These are phyloP conservation scores for Bursaphelenchus mucronatus DNA, from an alignment of 1,140 invertebrate genomes.

Conservation along the genomic window DNA sequence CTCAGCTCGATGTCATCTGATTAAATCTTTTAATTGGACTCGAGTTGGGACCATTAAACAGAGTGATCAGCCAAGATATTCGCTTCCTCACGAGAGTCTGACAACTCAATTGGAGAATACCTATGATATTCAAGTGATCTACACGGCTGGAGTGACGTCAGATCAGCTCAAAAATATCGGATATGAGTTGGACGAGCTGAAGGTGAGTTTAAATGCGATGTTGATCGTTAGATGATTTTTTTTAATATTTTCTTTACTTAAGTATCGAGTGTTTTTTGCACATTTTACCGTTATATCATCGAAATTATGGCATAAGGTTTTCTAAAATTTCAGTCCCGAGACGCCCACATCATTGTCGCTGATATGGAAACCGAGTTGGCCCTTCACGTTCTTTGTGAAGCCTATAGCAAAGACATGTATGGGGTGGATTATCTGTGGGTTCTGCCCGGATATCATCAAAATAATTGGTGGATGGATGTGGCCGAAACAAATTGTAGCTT, in stretches of 20 bases:
- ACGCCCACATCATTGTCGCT: slow-evolving; percentile 88
- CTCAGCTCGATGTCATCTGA: slow-evolving; percentile 77
- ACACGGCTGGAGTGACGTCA: slow-evolving; percentile 81
- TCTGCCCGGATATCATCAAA: slow-evolving; percentile 75
- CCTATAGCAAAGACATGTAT: slow-evolving; percentile 69
- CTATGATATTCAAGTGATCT: slow-evolving; percentile 73
- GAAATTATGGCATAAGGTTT: slow-evolving; percentile 61
- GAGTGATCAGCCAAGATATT: slow-evolving; percentile 81
- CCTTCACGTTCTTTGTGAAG: slow-evolving; percentile 83
- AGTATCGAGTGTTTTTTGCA: too few species aligned
- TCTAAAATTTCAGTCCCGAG: slow-evolving; percentile 67
- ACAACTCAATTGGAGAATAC: slow-evolving; percentile 79
- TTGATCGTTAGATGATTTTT: too few species aligned
- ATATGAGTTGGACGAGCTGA: slow-evolving; percentile 74
- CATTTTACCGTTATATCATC: slow-evolving; percentile 11
- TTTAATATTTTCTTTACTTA: slow-evolving; percentile 17
- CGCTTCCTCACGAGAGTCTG: slow-evolving; percentile 82
- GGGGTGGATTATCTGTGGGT: slow-evolving; percentile 93
- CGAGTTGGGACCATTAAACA: slow-evolving; percentile 93
- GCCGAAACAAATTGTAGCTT: slow-evolving; percentile 62
- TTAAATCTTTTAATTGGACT: slow-evolving; percentile 91
- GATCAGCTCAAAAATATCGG: slow-evolving; percentile 73
- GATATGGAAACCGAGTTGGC: slow-evolving; percentile 95
- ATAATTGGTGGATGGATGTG: slow-evolving; percentile 72
- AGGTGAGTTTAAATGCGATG: slow-evolving; percentile 64